Conservation (phyloP, 2,113 vertebrate species). For the Strix uralensis region DNA sequence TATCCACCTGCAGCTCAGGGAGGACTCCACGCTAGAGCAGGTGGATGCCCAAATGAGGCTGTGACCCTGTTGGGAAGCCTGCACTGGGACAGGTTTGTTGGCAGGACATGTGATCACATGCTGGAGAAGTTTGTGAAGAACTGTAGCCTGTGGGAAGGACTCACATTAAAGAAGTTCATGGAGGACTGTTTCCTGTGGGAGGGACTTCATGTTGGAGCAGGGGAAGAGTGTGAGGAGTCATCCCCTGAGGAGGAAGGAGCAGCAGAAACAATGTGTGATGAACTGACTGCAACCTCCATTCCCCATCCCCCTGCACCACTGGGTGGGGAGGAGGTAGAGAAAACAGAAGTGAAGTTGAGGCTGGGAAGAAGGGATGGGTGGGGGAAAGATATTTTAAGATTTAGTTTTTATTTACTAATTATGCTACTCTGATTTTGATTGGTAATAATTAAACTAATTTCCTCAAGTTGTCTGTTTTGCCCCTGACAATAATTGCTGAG, state of each 20-base stretch:
- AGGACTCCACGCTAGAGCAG: not conserved
- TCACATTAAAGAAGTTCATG: not conserved
- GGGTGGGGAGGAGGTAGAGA: not conserved
- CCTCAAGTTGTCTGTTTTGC: not conserved
- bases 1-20: not conserved
- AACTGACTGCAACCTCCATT: not conserved
- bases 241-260: not conserved
- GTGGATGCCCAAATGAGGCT: not conserved
- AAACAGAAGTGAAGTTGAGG: not conserved
- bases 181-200: not conserved
- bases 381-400: not conserved
- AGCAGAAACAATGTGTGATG: not conserved
- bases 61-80: not conserved
- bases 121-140: not conserved
- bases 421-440: not conserved
- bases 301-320: not conserved
- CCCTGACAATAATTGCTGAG: too few species aligned
- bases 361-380: not conserved
- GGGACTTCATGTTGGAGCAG: fast-evolving
- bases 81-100: not conserved
- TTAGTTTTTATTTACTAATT: not conserved
- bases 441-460: not conserved
- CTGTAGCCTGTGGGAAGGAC: too few species aligned
- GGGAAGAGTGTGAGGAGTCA: not conserved
- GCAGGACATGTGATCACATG: not conserved